Conservation (phyloP, 2,797 vertebrate species). For the Tolypeutes matacus region DNA sequence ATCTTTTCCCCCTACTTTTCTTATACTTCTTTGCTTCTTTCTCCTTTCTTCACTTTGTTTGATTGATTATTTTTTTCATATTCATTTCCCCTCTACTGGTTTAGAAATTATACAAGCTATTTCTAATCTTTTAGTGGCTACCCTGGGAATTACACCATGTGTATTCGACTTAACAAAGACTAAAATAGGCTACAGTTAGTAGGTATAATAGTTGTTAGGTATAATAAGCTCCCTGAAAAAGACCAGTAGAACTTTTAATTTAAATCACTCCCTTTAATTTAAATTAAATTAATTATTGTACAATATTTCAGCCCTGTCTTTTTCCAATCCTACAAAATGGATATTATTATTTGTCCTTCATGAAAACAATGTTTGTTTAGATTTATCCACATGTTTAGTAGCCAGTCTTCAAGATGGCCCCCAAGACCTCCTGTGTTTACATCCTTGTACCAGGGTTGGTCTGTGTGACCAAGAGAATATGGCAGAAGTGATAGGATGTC, state of each 20-base stretch:
- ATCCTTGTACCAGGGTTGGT: background rate
- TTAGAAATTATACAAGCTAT: background rate
- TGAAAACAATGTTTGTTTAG: background rate
- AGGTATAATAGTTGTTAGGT: background rate
- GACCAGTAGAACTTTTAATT: background rate
- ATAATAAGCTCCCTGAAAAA: constrained; percentile 29
- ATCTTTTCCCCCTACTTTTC: background rate
- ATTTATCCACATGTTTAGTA: background rate
- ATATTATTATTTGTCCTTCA: background rate
- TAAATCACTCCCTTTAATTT: background rate
- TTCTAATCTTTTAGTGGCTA: background rate
- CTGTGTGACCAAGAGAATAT: background rate
- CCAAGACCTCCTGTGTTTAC: background rate
- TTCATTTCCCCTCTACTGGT: background rate
- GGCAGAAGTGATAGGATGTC: background rate
- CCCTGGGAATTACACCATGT: background rate
- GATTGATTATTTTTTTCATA: background rate
- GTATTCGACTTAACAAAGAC: background rate
- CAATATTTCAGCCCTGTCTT: background rate
- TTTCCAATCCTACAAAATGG: background rate
- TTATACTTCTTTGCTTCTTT: background rate
- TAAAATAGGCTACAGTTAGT: background rate
- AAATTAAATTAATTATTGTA: background rate
- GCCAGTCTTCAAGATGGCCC: background rate
- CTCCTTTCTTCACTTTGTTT: background rate